A percentile compares a stretch with the other conserved stretches of the same genome.
phyloP scores from a whole-genome alignment of 2,888 invertebrate species.

The Cheilosia vernalis region DNA sequence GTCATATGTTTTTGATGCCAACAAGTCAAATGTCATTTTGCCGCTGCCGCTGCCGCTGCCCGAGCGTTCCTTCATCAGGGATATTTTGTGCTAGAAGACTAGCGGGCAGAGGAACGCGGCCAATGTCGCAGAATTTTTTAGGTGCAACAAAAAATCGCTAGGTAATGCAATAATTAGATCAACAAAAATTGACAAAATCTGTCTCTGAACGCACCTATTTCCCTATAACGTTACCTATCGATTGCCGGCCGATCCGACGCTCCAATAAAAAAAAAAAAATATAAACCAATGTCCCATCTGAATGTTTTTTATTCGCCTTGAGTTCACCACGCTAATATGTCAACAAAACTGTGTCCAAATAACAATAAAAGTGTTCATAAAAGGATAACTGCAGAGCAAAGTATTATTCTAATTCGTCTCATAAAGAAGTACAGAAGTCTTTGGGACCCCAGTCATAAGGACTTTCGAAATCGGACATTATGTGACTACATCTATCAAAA shows the following conservation, averaged over 20 bases:
- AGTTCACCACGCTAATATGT: constrained; percentile 13
- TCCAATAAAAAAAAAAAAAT: background rate
- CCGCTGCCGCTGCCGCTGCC: no score
- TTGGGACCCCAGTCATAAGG: constrained; percentile 26
- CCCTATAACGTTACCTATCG: background rate
- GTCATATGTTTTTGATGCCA: no score
- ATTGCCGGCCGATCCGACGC: background rate
- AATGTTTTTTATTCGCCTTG: background rate
- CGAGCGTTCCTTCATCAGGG: no score
- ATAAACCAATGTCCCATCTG: background rate
- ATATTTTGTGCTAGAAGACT: no score
- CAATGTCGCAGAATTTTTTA: no score
- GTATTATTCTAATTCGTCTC: constrained; percentile 49
- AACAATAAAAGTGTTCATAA: constrained; percentile 8
- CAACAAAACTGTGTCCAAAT: constrained; percentile 2
- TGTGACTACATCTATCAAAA: constrained; percentile 29
- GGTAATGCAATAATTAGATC: no score
- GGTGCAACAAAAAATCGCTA: no score
- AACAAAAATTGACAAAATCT: background rate
- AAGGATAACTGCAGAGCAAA: constrained; percentile 53
- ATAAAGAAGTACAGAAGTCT: constrained; percentile 53
- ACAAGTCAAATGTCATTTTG: no score
- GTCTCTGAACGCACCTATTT: background rate
- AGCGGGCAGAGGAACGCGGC: no score
- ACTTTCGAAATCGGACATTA: constrained; percentile 17